Conservation (phyloP, 2,113 vertebrate species). For the Burhinus oedicnemus region DNA sequence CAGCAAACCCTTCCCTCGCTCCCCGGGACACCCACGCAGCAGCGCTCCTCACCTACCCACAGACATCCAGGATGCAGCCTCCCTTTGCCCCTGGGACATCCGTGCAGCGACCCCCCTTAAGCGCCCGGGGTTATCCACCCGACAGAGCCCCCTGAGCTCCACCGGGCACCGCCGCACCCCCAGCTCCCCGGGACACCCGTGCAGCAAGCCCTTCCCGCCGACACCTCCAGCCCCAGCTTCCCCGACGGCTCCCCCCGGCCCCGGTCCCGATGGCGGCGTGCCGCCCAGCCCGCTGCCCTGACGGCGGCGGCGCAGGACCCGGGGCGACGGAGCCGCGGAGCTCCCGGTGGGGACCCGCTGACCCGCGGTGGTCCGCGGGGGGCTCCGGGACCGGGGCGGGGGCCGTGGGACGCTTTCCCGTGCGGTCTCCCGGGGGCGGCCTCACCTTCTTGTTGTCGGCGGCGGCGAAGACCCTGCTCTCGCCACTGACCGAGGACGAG, state of each 20-base stretch:
- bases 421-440: not conserved
- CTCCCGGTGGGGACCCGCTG: not conserved
- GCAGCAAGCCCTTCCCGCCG: not conserved
- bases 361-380: no score
- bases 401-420: not conserved
- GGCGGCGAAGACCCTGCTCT: slow-evolving; percentile 61
- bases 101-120: no score
- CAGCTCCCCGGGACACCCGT: not conserved
- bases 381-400: not conserved
- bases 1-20: not conserved
- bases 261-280: not conserved
- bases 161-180: not conserved
- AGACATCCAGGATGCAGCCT: not conserved
- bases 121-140: not conserved
- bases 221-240: not conserved
- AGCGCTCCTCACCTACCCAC: not conserved
- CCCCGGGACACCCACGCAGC: not conserved
- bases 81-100: not conserved
- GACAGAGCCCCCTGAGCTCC: not conserved
- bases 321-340: no score
- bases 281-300: not conserved
- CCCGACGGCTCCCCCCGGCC: not conserved
- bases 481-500: slow-evolving; percentile 76
- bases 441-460: slow-evolving; percentile 77
- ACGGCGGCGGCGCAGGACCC: not conserved